A percentile compares a stretch with the other conserved stretches of the same genome.
These are phyloP conservation scores for Hofmannophila pseudospretella DNA, from an alignment of 2,888 invertebrate species.

Conservation along the genomic window DNA sequence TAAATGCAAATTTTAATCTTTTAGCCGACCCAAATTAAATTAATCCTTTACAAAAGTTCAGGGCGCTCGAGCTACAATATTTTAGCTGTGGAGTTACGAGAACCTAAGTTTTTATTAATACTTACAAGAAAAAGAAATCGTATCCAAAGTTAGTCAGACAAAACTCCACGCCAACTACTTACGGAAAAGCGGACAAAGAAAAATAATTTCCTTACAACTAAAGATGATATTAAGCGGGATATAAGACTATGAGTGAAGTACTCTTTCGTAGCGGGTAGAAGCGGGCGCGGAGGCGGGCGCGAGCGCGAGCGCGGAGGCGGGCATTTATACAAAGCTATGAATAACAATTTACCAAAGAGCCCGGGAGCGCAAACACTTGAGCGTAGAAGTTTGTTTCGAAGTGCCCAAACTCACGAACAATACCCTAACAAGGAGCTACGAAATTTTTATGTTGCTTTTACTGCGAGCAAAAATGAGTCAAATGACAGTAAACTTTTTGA, in stretches of 20 bases:
- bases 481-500: too few relatives aligned
- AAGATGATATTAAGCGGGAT: conserved; percentile 60
- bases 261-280: too few relatives aligned
- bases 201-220: conserved; percentile 56
- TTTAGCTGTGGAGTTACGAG: not conserved
- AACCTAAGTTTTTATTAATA: conserved; percentile 10
- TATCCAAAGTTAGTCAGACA: conserved; percentile 1
- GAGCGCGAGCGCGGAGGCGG: conserved; percentile 21
- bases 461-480: too few relatives aligned
- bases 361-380: conserved; percentile 71
- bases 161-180: conserved; percentile 29
- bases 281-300: conserved; percentile 24
- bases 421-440: conserved; percentile 55
- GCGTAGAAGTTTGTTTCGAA: conserved; percentile 70
- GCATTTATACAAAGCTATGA: conserved; percentile 73
- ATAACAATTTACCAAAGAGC: conserved; percentile 75
- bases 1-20: not conserved
- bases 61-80: not conserved
- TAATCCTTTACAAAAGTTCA: too few relatives aligned
- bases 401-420: conserved; percentile 71
- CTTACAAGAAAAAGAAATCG: conserved; percentile 6
- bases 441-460: conserved; percentile 20
- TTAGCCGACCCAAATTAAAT: too few relatives aligned
- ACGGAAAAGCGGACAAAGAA: conserved; percentile 42
- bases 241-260: conserved; percentile 66